Evolutionary conservation across 2,888 invertebrate genomes (phyloP), one percentile per base, ranked within the genome.

Genomic region (Lissonota sp.): DNA sequence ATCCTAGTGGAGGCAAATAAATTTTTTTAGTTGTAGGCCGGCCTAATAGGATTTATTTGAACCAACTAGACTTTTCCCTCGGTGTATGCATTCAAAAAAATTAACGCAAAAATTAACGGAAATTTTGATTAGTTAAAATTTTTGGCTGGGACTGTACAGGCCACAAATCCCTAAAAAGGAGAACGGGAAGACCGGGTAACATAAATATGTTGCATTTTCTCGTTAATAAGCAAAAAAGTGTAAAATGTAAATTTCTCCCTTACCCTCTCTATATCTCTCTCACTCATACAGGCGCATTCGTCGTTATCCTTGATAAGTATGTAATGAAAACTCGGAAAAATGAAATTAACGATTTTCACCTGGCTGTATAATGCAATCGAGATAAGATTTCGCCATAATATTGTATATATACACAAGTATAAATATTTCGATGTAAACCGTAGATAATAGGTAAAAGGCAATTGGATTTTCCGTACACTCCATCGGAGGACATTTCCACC

Each of bases 401-500:
- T n/a, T n/a, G n/a, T n/a, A n/a, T n/a, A 57, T 10, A 57, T 37
- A 57, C 8, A 57, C 37, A 57, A 57, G 57, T 40, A 40, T 39
- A 40, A 5, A 40, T 10, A 44, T 7, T 10, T 53, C 53, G 55
- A 63, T 49, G 74, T 62, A 70, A 70, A 16, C 46, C 40, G 16
- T 16, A 6, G 60, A 40, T 75, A 75, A 80, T 71, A 39, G 26
- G 39, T 26, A 67, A 37, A 26, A 69, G 57, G 51, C 60, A 44
- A 71, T 60, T 75, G 26, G 53, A 66, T 70, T 46, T 40, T 40
- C 66, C n/a, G n/a, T n/a, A n/a, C n/a, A n/a, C n/a, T n/a, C n/a
- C 63, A 64, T 16, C 46, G 44, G 7, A 26, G 57, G 57, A 57
- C 14, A 58, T 64, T 58, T 70, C 53, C 70, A 46, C n/a, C 66